Conservation (phyloP, 2,888 invertebrate genomes). For the Caenorhabditis drosophilae region DNA sequence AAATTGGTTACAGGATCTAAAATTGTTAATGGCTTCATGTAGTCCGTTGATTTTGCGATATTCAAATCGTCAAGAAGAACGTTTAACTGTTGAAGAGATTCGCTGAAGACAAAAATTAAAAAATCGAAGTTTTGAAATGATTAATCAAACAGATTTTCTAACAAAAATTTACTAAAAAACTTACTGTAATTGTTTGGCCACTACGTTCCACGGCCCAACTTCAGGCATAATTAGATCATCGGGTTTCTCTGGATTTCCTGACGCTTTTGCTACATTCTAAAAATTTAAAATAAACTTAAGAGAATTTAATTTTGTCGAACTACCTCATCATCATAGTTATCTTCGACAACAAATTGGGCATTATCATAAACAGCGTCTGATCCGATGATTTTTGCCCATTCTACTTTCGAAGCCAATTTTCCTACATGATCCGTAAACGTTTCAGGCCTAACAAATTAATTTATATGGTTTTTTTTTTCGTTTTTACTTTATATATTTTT, state of each 20-base stretch:
- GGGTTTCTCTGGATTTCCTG: conserved; percentile 6
- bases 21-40: conserved; percentile 48
- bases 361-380: conserved; percentile 45
- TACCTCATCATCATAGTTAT: conserved; percentile 25
- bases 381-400: conserved; percentile 59
- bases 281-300: conserved; percentile 1
- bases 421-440: conserved; percentile 57
- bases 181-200: conserved; percentile 65
- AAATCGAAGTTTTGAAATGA: neutral
- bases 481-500: conserved; percentile 53
- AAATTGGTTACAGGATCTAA: conserved; percentile 32
- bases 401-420: conserved; percentile 55
- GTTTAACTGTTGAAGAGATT: conserved; percentile 61
- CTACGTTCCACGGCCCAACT: conserved; percentile 67
- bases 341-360: conserved; percentile 13
- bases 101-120: conserved; percentile 43
- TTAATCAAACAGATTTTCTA: too few species aligned
- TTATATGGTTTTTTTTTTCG: conserved; percentile 1
- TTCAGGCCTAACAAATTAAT: conserved; percentile 50
- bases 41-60: conserved; percentile 51
- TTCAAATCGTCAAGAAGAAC: conserved; percentile 59
- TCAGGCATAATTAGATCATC: conserved; percentile 51
- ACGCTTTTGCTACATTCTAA: conserved; percentile 13
- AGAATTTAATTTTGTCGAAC: too few species aligned
- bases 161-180: conserved; percentile 3